phyloP scores from a whole-genome alignment of 1,140 invertebrate genomes.

The Lasioglossum albipes region DNA sequence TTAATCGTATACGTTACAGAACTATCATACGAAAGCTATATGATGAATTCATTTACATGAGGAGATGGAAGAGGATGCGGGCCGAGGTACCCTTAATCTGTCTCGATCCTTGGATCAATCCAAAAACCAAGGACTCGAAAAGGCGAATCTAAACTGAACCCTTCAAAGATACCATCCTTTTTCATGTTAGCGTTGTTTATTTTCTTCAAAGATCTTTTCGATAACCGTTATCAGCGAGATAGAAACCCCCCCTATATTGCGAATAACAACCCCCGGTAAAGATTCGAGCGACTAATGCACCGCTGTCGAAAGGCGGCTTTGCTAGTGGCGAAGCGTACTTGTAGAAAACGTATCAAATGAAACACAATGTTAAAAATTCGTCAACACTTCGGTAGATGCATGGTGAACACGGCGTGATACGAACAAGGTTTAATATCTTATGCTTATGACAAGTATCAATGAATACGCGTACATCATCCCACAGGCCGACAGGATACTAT shows the following conservation, averaged over 20 bases:
- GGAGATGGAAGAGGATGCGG: conserved; percentile 50
- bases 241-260: conserved; percentile 43
- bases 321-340: conserved; percentile 28
- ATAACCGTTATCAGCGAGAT: conserved; percentile 38
- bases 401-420: not conserved
- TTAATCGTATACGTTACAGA: conserved; percentile 27
- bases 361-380: conserved; percentile 24
- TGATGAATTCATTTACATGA: conserved; percentile 59
- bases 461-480: too few relatives aligned
- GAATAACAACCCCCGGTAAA: conserved; percentile 61
- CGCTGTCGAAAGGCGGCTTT: conserved; percentile 28
- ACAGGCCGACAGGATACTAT: too few relatives aligned
- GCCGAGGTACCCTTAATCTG: conserved; percentile 31
- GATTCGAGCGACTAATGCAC: conserved; percentile 59
- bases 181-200: conserved; percentile 53
- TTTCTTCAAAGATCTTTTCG: conserved; percentile 38
- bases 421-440: not conserved
- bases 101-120: conserved; percentile 20
- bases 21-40: conserved; percentile 18
- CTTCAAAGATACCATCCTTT: conserved; percentile 45
- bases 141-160: conserved; percentile 42
- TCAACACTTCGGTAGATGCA: conserved; percentile 54
- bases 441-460: too few relatives aligned
- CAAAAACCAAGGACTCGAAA: conserved; percentile 32
- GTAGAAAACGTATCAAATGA: conserved; percentile 36